A percentile compares a stretch with the other conserved stretches of the same genome.
phyloP scores from a whole-genome alignment of 2,888 invertebrate species.

The Clanis bilineata region DNA sequence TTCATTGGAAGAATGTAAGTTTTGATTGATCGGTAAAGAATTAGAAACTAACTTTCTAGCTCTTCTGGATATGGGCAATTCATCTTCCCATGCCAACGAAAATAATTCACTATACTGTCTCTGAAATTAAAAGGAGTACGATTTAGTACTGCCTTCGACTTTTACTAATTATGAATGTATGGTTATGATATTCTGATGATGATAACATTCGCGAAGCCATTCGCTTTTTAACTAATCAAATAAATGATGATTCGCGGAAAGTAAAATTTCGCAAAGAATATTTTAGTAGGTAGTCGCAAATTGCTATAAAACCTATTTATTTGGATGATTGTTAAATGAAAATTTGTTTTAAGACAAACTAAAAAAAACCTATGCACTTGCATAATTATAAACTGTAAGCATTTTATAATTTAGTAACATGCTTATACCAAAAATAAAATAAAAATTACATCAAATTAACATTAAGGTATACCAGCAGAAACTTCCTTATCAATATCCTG shows the following conservation, averaged over 20 bases:
- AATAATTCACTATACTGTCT: slow-evolving; percentile 95
- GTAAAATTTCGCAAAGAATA: neutral
- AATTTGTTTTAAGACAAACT: neutral
- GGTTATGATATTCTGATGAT: neutral
- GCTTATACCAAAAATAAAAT: neutral
- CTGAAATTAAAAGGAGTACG: slow-evolving; percentile 57
- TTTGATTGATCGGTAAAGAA: slow-evolving; percentile 80
- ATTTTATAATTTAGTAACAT: neutral
- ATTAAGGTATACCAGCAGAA: neutral
- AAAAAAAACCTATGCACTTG: neutral
- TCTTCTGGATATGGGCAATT: slow-evolving; percentile 85
- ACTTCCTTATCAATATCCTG: slow-evolving; percentile 11
- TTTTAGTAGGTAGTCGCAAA: neutral
- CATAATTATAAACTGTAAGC: neutral
- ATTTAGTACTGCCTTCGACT: slow-evolving; percentile 8
- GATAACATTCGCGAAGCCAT: neutral
- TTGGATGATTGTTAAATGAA: neutral
- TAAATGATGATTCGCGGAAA: neutral
- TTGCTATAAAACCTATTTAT: neutral
- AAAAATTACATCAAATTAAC: neutral
- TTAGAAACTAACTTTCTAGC: slow-evolving; percentile 84
- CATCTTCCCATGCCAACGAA: slow-evolving; percentile 94
- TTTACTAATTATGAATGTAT: neutral
- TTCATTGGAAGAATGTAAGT: slow-evolving; percentile 87
- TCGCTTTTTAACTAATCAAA: neutral